These are phyloP conservation scores for Neoitamus cyanurus DNA, from an alignment of 2,888 invertebrate genomes.

Conservation along the genomic window DNA sequence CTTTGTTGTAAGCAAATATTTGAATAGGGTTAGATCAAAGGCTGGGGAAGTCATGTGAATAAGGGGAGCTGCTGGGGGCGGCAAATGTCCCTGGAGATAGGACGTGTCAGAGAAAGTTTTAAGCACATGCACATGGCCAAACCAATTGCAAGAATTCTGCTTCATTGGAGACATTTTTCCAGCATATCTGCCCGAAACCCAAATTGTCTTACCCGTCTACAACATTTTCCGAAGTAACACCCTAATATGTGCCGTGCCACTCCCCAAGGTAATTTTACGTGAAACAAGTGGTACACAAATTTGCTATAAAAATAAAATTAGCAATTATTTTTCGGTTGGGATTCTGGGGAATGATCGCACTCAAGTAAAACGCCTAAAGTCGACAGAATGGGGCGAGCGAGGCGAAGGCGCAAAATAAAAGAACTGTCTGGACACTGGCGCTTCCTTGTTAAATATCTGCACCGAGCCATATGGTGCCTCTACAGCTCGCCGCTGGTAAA, in stretches of 20 bases:
- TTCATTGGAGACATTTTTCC: background rate
- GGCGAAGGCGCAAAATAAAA: background rate
- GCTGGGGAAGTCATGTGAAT: background rate
- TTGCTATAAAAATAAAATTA: background rate
- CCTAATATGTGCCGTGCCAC: background rate
- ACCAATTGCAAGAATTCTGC: background rate
- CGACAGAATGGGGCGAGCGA: background rate
- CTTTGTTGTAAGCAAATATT: slow-evolving; percentile 38
- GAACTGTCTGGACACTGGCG: background rate
- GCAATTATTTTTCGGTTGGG: background rate
- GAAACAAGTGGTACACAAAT: background rate
- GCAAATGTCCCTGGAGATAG: background rate
- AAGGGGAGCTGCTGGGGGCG: background rate
- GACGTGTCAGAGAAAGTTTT: background rate
- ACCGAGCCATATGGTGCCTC: background rate
- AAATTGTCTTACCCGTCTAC: background rate
- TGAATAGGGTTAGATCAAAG: slow-evolving; percentile 27
- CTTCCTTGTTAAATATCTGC: slow-evolving; percentile 1
- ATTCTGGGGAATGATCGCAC: too few species aligned
- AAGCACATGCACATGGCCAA: background rate
- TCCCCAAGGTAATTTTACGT: background rate
- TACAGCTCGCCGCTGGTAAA: background rate
- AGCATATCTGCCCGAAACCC: background rate
- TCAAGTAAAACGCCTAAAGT: background rate
- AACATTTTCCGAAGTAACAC: background rate